Conservation (phyloP, 2,113 vertebrate genomes). For the Poecilia latipinna region DNA sequence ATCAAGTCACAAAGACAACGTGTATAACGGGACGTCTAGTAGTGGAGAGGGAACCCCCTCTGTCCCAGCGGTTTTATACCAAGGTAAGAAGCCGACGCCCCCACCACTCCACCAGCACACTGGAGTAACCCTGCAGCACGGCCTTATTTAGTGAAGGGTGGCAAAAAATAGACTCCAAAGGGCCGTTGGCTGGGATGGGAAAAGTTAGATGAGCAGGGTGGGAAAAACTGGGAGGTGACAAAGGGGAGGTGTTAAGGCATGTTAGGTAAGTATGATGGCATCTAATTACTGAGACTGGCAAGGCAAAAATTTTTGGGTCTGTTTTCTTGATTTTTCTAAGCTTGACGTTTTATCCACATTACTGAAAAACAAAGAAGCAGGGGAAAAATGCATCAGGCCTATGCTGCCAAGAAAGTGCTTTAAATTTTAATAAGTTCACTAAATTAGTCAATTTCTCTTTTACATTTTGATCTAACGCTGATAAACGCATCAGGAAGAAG, state of each 20-base stretch:
- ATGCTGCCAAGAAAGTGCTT: neutral
- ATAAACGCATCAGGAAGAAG: constrained; percentile 42
- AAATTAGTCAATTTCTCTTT: neutral
- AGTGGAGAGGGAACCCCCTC: constrained; percentile 80
- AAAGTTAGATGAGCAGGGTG: constrained; percentile 37
- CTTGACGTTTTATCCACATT: constrained; percentile 26
- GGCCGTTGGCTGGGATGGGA: constrained; percentile 63
- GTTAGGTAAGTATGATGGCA: constrained; percentile 48
- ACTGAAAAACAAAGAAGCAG: neutral
- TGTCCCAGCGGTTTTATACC: constrained; percentile 90
- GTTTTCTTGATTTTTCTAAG: constrained; percentile 29
- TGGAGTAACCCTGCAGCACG: constrained; percentile 65
- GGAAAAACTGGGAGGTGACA: constrained; percentile 32
- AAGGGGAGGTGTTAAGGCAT: constrained; percentile 5
- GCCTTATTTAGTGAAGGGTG: constrained; percentile 98
- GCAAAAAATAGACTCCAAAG: constrained; percentile 96
- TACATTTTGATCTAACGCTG: neutral
- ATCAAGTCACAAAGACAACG: constrained; percentile 10
- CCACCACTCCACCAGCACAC: constrained; percentile 58
- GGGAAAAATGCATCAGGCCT: neutral
- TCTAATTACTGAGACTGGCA: constrained; percentile 69
- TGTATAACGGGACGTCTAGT: neutral
- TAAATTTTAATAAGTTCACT: neutral
- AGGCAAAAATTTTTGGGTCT: constrained; percentile 53
- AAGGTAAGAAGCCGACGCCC: constrained; percentile 82